Evolutionary conservation across 2,888 invertebrate genomes (phyloP), one percentile per base, ranked within the genome.

Genomic region (Ophion costatus): DNA sequence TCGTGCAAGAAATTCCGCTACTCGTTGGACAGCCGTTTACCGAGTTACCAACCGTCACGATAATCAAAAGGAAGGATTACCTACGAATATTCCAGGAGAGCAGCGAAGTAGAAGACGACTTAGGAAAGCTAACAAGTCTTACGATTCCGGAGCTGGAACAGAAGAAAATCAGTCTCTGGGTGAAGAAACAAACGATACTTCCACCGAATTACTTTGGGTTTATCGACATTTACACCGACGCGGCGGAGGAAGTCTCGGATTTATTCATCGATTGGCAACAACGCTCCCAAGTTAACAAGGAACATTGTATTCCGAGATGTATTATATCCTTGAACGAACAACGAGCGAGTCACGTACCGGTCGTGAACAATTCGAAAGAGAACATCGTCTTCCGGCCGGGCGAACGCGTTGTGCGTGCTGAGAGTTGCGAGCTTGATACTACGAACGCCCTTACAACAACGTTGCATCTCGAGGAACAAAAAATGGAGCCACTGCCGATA

Each of bases 141-240:
- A 59, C 57, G 42, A 80, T 80, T 57, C 73, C 80, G 42, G 73
- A 80, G 22, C 17, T 80, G 70, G 63, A 61, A n/a, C n/a, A n/a
- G n/a, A 79, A 57, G 33, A 79, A 79, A 71, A 71, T 79, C 51
- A 79, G 79, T 69, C 71, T 79, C 78, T 79, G 64, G 64, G 79
- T 71, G 29, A 56, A 56, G 17, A 24, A 51, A 1, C 45, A 69
- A 22, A 64, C 69, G n/a, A 64, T 79, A 17, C 64, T 79, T 14
- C 45, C 70, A 61, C 29, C 24, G 24, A 24, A 24, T 24, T 24
- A 24, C 24, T 2, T 24, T 24, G 24, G 24, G 24, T 24, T 24
- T 24, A 24, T 24, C 24, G 24, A 24, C 24, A 3, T 24, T 24
- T 24, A 24, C 24, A 24, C 24, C 24, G 24, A 24, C 24, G 24